Evolutionary conservation across 2,797 vertebrate species (phyloP), one percentile per base, ranked within the genome.

Genomic region (Phrynocephalus vlangalii): DNA sequence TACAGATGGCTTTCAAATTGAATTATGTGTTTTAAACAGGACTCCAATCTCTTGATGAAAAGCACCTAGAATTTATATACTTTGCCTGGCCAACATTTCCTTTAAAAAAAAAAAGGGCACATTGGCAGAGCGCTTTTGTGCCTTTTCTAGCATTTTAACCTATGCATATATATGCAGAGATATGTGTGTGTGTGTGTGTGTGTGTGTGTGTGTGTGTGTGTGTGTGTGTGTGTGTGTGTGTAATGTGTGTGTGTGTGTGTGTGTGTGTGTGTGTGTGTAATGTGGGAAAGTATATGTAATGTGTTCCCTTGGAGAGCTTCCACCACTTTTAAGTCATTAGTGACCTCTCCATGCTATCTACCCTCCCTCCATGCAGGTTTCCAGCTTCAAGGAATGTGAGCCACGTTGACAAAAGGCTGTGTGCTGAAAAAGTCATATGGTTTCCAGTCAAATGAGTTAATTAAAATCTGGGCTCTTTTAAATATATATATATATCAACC

Each of bases 21-120:
- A 93, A 85, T 85, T 91, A 91, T 78, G 84, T 86, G 83, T 93
- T 91, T 84, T 93, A 89, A 92, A 94, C 93, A 88, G 60, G 73
- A 90, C 86, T 87, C 11, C 91, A 91, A 72, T 83, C 90, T 93
- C 91, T 87, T 81, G 70, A 78, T 91, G 84, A 95, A 95, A 78
- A 91, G 79, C 66, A 76, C 88, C 18, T 87, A 88, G 33, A 92
- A 93, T 94, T 94, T 93, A 93, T 95, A 87, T 92, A 92, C 91
- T 93, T 94, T 92, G 66, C 93, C 93, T 94, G 93, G 93, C 91
- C 1, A 56, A 80, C 28, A n/a, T 86, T 87, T 82, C 72, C 1
- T 86, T 33, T 33, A 33, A 33, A 33, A 33, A 93, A 92, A 91
- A 84, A 86, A 91, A 84, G 89, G 85, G 88, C 92, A 94, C 28